Base-by-base conservation (phyloP, 2,797 vertebrate species). In the Poecilia velifera region DNA sequence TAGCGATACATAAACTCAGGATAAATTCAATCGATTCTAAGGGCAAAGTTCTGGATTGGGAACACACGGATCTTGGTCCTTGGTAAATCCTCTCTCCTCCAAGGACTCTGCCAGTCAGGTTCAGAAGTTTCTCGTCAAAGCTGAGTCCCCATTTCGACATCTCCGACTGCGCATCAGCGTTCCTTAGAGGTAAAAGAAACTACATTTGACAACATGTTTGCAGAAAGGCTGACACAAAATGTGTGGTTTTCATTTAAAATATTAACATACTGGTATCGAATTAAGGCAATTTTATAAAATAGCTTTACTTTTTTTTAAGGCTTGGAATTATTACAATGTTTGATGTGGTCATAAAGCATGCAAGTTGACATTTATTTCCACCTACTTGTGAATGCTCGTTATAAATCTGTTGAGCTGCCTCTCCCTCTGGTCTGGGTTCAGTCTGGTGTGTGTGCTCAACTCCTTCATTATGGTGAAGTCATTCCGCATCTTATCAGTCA, bases 401-500 rank as follows among this genome's bases (percentile, higher is more conserved):
- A 97, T 87, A 28, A 99, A 97, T 73, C 91, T 93, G 71, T 90
- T 94, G 5, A 99, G 95, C 78, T 97, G 96, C 0, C 53, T 81
- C 79, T 97, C 95, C 83, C 98, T 95, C 80, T 97, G 94, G 41
- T 97, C 96, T 0, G 98, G 98, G 0, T 84, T 87, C 77, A 99
- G 92, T 82, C 95, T 95, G 0, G 98, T 99, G 76, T 98, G 97
- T 4, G 28, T 0, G 1, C 94, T 90, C 84, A 99, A 84, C 83
- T 98, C 98, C 55, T 95, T 99, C 98, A 99, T 99, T 86, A 98
- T 96, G 3, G 49, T 95, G 85, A 96, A 97, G 90, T 99, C 98
- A 0, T 49, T 91, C 7, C 98, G 95, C 97, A 99, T 99, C 91
- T 96, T 98, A 59, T 98, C 97, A 0, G 97, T 99, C 80, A 99